These are phyloP conservation scores for Dasyprocta punctata DNA, from an alignment of 2,113 vertebrate species.

Conservation along the genomic window DNA sequence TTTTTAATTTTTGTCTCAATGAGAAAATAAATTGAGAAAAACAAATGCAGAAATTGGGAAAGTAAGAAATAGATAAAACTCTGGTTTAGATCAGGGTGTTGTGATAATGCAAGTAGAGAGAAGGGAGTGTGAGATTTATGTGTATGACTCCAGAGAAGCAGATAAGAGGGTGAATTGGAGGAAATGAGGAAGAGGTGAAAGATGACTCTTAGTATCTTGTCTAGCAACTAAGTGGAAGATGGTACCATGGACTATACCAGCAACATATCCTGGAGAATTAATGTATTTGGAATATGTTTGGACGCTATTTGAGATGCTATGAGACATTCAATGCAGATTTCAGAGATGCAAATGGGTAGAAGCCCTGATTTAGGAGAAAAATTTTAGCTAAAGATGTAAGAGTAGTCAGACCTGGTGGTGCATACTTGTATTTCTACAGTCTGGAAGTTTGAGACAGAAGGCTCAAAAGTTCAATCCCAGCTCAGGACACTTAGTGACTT, in stretches of 20 bases:
- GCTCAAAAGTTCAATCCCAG: neutral
- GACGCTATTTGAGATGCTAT: neutral
- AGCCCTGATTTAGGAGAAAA: neutral
- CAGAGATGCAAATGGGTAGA: neutral
- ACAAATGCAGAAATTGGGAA: neutral
- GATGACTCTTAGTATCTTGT: neutral
- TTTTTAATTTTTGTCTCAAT: neutral
- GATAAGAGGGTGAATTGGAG: neutral
- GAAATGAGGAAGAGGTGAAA: neutral
- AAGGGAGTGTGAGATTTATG: neutral
- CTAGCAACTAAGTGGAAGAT: neutral
- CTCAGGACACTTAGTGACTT: neutral
- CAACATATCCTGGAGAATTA: neutral
- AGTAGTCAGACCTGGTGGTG: neutral
- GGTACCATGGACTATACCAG: neutral
- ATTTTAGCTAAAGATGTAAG: neutral
- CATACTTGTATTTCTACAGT: neutral
- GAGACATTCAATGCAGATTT: neutral
- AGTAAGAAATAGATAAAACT: neutral
- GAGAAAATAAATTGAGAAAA: neutral
- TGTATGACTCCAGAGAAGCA: too few relatives aligned
- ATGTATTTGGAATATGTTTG: neutral
- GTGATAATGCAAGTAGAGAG: neutral
- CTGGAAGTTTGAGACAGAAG: neutral
- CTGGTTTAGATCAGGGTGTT: neutral